A percentile compares a stretch with the other conserved stretches of the same genome.
Evolutionary conservation across 2,888 invertebrate genomes (phyloP).

Genomic region (Nineta flava): DNA sequence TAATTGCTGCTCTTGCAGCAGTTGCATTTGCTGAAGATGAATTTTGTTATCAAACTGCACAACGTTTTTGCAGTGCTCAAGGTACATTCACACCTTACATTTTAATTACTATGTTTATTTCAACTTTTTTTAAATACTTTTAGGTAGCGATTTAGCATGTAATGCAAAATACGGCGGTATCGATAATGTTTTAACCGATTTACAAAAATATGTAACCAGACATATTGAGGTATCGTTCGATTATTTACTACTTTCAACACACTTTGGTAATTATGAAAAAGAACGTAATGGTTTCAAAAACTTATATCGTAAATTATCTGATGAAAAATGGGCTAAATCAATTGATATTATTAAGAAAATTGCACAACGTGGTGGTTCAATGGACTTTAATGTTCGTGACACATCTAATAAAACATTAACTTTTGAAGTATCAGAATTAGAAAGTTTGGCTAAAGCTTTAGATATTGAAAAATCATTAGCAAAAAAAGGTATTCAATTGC

Average conservation of each 20-base stretch:
- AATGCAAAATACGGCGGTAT: constrained; percentile 48
- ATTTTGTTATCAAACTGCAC: constrained; percentile 43
- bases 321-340: constrained; percentile 55
- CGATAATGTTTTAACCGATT: constrained; percentile 29
- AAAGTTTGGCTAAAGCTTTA: constrained; percentile 55
- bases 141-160: constrained; percentile 25
- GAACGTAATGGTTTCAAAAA: constrained; percentile 63
- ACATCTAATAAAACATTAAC: constrained; percentile 26
- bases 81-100: background rate
- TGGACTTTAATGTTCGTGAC: constrained; percentile 32
- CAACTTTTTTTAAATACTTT: background rate
- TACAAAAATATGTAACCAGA: constrained; percentile 40
- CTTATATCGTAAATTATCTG: constrained; percentile 55
- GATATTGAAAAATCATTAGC: constrained; percentile 61
- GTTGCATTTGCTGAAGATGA: constrained; percentile 33
- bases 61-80: background rate
- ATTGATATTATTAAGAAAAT: constrained; percentile 65
- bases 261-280: constrained; percentile 60
- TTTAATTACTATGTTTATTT: too few species aligned
- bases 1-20: constrained; percentile 34
- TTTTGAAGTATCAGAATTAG: constrained; percentile 48
- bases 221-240: constrained; percentile 60
- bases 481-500: constrained; percentile 47
- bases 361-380: constrained; percentile 49
- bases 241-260: constrained; percentile 55